Evolutionary conservation across 1,140 invertebrate genomes (phyloP), one percentile per base, ranked within the genome.

Genomic region (Zaprionus inermis): DNA sequence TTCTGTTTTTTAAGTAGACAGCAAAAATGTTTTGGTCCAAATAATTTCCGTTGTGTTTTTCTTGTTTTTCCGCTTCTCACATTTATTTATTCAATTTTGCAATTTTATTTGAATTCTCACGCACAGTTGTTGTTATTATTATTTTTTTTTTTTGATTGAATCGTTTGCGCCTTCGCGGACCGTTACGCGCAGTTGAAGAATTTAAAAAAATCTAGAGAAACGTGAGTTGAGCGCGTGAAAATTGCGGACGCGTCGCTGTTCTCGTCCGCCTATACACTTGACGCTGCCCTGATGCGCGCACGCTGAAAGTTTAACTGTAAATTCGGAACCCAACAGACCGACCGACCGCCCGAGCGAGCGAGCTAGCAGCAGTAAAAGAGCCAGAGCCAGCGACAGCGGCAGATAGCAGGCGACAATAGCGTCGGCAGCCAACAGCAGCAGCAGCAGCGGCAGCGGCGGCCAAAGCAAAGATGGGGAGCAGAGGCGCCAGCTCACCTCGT

Each of bases 281-380:
- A 71, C 78, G 79, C 74, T 79, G 72, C 67, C 79, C 44, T 81
- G 68, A 81, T 78, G 78, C 76, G 79, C 78, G 79, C 73, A 84
- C 81, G 84, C 81, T 88, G 78, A 84, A 89, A 78, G 64, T 81
- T 81, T 75, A 89, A 88, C 84, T 88, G 84, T 72, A 88, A 88
- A 73, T 79, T 88, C 80, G 74, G 70, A 79, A 75, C 76, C 57
- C 67, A 73, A 78, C 75, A 54, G 76, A 69, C 72, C 58, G 36
- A 70, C 22, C 66, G 52, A 46, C 60, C 5, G 46, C 57, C 34
- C 41, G 24, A 20, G n/a, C 24, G 56, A 54, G 20, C 24, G 32
- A 76, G 61, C 61, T 54, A 24, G 22, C 58, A 72, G 60, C 73
- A 59, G 60, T 60, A 51, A 28, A 18, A 32, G 22, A 73, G n/a